A percentile compares a stretch with the other conserved stretches of the same genome.
phyloP scores from a whole-genome alignment of 2,113 vertebrate species.

The Myrmecophaga tridactyla region DNA sequence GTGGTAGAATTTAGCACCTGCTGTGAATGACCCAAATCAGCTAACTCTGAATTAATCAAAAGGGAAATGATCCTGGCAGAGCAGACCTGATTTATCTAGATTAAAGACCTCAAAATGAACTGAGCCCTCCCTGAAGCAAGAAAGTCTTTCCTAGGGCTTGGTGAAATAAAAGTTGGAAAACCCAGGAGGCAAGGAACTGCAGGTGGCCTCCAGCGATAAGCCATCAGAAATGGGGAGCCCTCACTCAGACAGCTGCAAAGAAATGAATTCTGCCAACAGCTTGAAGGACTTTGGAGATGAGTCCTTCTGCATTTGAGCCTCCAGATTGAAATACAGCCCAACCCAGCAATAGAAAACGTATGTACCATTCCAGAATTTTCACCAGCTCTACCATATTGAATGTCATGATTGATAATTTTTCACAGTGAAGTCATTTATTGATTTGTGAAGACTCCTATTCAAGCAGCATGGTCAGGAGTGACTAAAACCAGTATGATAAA shows the following conservation, averaged over 20 bases:
- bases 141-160: fast-evolving
- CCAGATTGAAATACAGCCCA: background rate
- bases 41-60: no score
- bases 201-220: background rate
- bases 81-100: background rate
- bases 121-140: background rate
- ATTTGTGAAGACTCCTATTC: background rate
- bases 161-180: background rate
- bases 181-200: background rate
- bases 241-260: background rate
- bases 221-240: background rate
- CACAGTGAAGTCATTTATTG: background rate
- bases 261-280: no score
- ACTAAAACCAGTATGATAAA: background rate
- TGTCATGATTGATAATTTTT: background rate
- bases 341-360: background rate
- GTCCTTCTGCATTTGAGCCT: no score
- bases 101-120: background rate
- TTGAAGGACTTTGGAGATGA: no score
- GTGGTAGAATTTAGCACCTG: no score
- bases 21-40: background rate
- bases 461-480: background rate
- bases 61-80: no score
- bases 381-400: background rate
- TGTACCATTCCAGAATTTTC: background rate